Percentiles rank a stretch among this genome's conserved stretches.
Evolutionary conservation across 2,888 invertebrate species (phyloP).

Genomic region (Malacosoma neustria): DNA sequence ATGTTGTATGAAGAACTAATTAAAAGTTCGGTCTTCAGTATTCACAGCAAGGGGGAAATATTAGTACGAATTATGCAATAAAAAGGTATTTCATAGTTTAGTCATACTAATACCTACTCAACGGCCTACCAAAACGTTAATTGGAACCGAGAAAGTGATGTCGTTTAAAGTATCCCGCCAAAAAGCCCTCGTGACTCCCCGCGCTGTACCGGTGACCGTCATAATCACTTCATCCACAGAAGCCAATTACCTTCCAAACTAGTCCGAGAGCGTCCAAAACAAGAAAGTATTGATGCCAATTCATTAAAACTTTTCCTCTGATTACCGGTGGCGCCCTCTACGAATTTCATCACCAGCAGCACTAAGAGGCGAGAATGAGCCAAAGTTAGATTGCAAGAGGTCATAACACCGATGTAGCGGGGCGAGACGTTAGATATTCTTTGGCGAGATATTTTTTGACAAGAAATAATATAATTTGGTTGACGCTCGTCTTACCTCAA

Average conservation of each 20-base stretch:
- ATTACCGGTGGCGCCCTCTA: slow-evolving; percentile 11
- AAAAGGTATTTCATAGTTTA: no score
- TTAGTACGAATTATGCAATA: no score
- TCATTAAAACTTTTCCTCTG: slow-evolving; percentile 58
- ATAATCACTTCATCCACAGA: no score
- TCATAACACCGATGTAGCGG: slow-evolving; percentile 17
- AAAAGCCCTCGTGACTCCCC: no score
- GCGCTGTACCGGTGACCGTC: no score
- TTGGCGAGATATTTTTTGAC: not conserved
- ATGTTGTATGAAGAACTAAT: no score
- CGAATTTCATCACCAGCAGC: slow-evolving; percentile 25
- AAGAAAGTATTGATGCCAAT: slow-evolving; percentile 23
- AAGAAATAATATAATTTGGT: not conserved
- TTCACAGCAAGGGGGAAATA: no score
- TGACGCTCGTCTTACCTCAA: not conserved
- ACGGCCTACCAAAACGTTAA: no score
- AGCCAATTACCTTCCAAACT: not conserved
- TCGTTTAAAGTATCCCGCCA: no score
- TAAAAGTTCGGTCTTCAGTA: no score
- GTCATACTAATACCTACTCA: no score
- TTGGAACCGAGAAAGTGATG: no score
- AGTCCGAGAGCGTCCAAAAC: not conserved
- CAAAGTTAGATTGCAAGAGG: slow-evolving; percentile 54
- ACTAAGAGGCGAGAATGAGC: slow-evolving; percentile 51
- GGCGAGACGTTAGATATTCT: not conserved